Evolutionary conservation across 2,113 vertebrate genomes (phyloP), one percentile per base, ranked within the genome.

Genomic region (Cepphus grylle): DNA sequence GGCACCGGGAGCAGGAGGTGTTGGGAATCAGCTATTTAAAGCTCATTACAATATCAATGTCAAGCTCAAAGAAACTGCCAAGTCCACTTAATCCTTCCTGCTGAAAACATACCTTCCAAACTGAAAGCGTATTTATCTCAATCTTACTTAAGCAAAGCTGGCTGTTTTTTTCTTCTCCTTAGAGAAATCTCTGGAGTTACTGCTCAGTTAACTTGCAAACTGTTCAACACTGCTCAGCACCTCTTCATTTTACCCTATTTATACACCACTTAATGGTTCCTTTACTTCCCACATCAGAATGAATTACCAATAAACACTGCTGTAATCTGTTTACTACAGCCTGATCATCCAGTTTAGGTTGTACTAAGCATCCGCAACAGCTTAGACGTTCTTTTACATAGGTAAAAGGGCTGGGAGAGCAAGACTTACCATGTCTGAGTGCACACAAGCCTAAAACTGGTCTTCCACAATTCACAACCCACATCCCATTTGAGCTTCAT

Each of bases 41-140:
- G 71, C 88, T 93, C 79, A 34, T 90, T 94, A 76, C 71, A 15
- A 36, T 92, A 96, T 95, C 90, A 70, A 21, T 95, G 85, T 91
- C 95, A 76, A 94, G 52, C 71, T 94, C 87, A 87, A 92, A 84
- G 94, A 52, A 77, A 40, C 95, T 81, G 85, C 92, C 93, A 55
- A 94, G 8, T 43, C 59, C 67, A 43, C 29, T 80, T 97, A 94
- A 96, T 94, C 86, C 92, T 72, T 76, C 2, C 3, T 5, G 78
- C 86, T 81, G 66, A 62, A 92, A 94, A 88, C 53, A 34, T 2
- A 74, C 59, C 73, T 94, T 81, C 82, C 73, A 58, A 91, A 74
- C 23, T 5, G 36, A n/a, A 40, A 70, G 88, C 15, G 21, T 66
- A n/a, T 69, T 80, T 76, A 62, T 95, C 81, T 59, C 95, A 77